phyloP scores from a whole-genome alignment of 2,113 vertebrate genomes.

The Sorex araneus region DNA sequence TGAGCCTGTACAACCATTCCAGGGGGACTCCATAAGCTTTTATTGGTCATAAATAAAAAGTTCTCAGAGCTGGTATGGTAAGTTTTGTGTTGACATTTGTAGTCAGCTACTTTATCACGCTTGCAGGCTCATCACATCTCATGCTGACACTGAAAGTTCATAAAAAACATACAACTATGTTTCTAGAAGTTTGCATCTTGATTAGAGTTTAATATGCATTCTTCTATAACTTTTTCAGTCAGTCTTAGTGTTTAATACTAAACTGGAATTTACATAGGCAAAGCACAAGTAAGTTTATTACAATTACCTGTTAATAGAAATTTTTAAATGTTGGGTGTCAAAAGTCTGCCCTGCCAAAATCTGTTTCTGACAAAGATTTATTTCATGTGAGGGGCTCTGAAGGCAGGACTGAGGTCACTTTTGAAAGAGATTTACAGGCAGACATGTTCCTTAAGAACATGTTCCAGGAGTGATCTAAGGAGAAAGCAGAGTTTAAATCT shows the following conservation, averaged over 20 bases:
- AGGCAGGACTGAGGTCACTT: no score
- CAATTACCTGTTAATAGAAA: constrained; percentile 13
- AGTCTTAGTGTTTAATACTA: constrained; percentile 45
- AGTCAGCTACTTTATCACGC: constrained; percentile 24
- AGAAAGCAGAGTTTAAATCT: no score
- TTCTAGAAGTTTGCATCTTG: constrained; percentile 43
- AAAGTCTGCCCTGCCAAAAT: no score
- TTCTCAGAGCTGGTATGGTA: constrained; percentile 16
- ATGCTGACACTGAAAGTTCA: constrained; percentile 35
- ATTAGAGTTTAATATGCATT: constrained; percentile 35
- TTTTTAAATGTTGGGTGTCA: background rate
- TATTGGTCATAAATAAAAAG: constrained; percentile 27
- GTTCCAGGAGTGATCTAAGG: no score
- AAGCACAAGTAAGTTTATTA: background rate
- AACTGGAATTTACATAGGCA: constrained; percentile 52
- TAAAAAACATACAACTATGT: constrained; percentile 22
- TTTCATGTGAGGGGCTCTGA: no score
- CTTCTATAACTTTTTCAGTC: constrained; percentile 18
- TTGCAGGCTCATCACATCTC: background rate
- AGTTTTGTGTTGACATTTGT: constrained; percentile 2
- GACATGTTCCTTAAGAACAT: no score
- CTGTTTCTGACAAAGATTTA: no score
- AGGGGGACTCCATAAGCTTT: background rate
- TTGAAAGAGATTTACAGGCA: no score
- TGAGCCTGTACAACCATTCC: background rate